Percentiles rank a stretch among this genome's conserved stretches.
phyloP scores from a whole-genome alignment of 2,888 invertebrate genomes.

The Aphrophora alni region DNA sequence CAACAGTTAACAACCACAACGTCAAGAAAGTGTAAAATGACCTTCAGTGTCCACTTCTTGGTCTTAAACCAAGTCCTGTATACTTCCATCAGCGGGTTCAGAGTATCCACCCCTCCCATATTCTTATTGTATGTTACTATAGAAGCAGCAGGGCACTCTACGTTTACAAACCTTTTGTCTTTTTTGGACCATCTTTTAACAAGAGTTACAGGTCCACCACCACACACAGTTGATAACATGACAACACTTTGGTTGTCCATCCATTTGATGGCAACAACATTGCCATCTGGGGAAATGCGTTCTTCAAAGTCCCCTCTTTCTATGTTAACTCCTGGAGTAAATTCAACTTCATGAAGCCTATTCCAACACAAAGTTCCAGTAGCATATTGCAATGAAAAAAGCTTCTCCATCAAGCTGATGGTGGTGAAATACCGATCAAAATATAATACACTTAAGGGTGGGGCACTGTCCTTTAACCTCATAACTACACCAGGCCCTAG shows the following conservation, averaged over 20 bases:
- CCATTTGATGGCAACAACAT: conserved; percentile 16
- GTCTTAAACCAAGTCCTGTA: conserved; percentile 24
- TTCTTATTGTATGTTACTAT: conserved; percentile 10
- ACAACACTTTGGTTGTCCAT: conserved; percentile 1
- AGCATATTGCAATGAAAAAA: not conserved
- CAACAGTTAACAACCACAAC: conserved; percentile 17
- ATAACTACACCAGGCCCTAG: not conserved
- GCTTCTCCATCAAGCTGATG: not conserved
- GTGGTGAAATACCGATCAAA: conserved; percentile 11
- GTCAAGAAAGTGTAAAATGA: conserved; percentile 20
- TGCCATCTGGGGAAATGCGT: not conserved
- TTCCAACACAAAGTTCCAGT: no score
- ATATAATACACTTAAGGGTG: not conserved
- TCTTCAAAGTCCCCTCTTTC: conserved; percentile 16
- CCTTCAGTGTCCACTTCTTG: conserved; percentile 26
- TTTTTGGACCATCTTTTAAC: conserved; percentile 15
- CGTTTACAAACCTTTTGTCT: not conserved
- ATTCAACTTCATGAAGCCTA: no score
- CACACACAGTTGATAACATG: conserved; percentile 16
- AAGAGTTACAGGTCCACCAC: not conserved
- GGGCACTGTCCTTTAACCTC: not conserved
- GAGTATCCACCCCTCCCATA: conserved; percentile 23
- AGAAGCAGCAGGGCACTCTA: not conserved
- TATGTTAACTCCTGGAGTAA: not conserved
- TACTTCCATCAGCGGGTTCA: conserved; percentile 17